Evolutionary conservation across 2,113 vertebrate species (phyloP).

Genomic region (Columba livia): DNA sequence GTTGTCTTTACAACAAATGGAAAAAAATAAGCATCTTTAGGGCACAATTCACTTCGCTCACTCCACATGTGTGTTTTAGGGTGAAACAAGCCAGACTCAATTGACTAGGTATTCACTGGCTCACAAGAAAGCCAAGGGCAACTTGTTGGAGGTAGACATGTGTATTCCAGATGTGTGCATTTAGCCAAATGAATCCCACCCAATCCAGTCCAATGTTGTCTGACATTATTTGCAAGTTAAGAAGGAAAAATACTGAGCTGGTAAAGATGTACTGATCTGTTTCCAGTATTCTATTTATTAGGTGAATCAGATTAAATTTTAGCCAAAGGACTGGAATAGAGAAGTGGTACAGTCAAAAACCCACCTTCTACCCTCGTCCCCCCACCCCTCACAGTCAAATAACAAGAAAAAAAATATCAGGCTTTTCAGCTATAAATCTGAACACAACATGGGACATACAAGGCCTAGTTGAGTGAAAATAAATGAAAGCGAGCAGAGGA

Average conservation of each 20-base stretch:
- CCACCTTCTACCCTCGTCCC: rapidly evolving
- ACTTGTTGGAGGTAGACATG: not conserved
- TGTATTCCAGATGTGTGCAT: not conserved
- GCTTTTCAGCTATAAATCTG: not conserved
- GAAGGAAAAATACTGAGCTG: not conserved
- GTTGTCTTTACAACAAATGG: not conserved
- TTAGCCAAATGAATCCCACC: not conserved
- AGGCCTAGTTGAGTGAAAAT: not conserved
- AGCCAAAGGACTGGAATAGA: not conserved
- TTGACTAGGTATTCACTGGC: not conserved
- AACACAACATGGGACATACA: not conserved
- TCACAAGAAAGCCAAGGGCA: not conserved
- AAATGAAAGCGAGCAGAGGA: not conserved
- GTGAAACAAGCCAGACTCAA: not conserved
- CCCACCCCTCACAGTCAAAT: not conserved
- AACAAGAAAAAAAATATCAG: not conserved
- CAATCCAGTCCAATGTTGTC: not conserved
- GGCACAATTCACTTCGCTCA: not conserved
- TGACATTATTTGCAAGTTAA: not conserved
- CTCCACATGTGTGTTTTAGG: not conserved
- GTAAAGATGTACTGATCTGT: not conserved
- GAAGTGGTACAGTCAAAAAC: not conserved
- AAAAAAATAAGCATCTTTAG: not conserved
- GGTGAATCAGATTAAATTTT: not conserved
- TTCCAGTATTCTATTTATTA: not conserved